Base-by-base conservation (phyloP, 2,113 vertebrate genomes). In the Chloropsis hardwickii region DNA sequence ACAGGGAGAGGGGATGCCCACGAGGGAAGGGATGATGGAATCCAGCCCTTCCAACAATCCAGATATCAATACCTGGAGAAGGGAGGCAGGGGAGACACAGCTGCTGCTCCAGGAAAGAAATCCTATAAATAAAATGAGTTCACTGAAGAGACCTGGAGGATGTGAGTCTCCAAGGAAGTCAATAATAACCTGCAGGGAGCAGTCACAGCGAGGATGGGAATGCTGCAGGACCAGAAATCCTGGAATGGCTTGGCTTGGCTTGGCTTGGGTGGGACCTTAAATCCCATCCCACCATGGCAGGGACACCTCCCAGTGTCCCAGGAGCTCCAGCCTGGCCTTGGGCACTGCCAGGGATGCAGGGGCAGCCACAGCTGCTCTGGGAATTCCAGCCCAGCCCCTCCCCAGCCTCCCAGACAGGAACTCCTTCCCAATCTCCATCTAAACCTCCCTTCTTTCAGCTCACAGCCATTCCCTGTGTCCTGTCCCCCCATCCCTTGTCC, bases 21-120 rank as follows among this genome's bases (percentile, higher is more conserved):
- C 14, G 1, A 0, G 1, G 23, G 37, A 44, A 27, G n/a, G 42
- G 47, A 31, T n/a, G 18, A 54, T 0, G 29, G 29, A 77, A 77
- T 21, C 22, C 16, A 37, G 25, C 35, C 78, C 53, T 77, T 50
- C 31, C 39, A 57, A 5, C 12, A 35, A 16, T 24, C 29, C 40
- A 22, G 31, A 2, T 3, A 24, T 1, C 40, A 54, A 7, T 9
- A 50, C 6, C 22, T 31, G 33, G 73, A 78, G 85, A 53, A 65
- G 10, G 22, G 42, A 81, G 18, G 40, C 20, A 77, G 58, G 22
- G 33, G 14, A 35, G n/a, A 51, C 37, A 35, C 27, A 69, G 62
- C 66, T 53, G 47, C 61, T 67, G 27, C 61, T 76, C 47, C 40
- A 16, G 13, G 8, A 21, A 40, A 56, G 64, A 48, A 72, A 13